A percentile compares a stretch with the other conserved stretches of the same genome.
phyloP scores from a whole-genome alignment of 1,140 invertebrate species.

The Anthonomus grandis region DNA sequence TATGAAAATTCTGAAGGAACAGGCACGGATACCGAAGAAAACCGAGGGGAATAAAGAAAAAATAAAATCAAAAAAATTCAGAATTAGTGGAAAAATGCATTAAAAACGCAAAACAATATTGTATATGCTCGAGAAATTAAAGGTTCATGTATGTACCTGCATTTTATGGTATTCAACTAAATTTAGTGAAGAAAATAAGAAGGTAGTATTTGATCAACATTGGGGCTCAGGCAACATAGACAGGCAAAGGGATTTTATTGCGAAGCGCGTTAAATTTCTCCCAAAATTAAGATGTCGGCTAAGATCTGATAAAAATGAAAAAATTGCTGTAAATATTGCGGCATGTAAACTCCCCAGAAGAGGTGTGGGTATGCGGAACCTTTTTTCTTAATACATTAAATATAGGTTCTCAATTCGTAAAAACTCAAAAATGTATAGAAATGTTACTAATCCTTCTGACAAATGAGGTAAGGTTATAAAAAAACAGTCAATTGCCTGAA shows the following conservation, averaged over 20 bases:
- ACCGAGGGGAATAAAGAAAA: slow-evolving; percentile 3
- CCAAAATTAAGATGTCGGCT: slow-evolving; percentile 8
- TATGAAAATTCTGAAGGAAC: slow-evolving; percentile 10
- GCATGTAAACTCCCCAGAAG: slow-evolving; percentile 1
- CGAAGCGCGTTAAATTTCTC: slow-evolving; percentile 3
- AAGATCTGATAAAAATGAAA: slow-evolving; percentile 5
- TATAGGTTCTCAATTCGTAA: no score
- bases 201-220: slow-evolving; percentile 6
- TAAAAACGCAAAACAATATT: slow-evolving; percentile 7
- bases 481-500: not conserved
- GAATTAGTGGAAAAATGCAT: slow-evolving; percentile 7
- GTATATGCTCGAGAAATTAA: slow-evolving; percentile 1
- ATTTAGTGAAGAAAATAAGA: slow-evolving; percentile 7
- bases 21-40: not conserved
- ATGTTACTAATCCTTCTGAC: not conserved
- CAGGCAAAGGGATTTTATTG: slow-evolving; percentile 4
- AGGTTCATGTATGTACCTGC: slow-evolving; percentile 9
- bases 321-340: slow-evolving; percentile 6
- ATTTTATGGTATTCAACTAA: slow-evolving; percentile 10
- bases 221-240: slow-evolving; percentile 1
- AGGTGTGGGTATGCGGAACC: slow-evolving; percentile 2
- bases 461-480: not conserved
- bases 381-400: slow-evolving; percentile 5
- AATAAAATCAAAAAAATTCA: slow-evolving; percentile 5
- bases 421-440: no score